Evolutionary conservation across 1,140 invertebrate species (phyloP).

Genomic region (Ooceraea biroi): DNA sequence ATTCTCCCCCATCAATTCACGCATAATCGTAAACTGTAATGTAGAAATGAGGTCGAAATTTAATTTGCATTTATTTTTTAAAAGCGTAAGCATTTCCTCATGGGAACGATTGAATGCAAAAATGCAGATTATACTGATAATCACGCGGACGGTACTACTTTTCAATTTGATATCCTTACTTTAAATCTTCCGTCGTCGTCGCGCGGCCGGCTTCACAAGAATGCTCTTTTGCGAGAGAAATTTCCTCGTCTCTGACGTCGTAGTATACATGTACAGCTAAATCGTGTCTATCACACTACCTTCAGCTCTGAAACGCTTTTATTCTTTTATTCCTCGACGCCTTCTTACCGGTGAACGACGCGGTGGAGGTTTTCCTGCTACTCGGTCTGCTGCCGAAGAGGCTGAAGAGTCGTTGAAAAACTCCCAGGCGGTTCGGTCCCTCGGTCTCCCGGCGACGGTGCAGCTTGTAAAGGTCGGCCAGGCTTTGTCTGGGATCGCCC

Average conservation of each 20-base stretch:
- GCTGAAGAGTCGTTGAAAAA: slow-evolving; percentile 84
- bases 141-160: too few relatives aligned
- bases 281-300: slow-evolving; percentile 25
- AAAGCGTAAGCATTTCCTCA: not conserved
- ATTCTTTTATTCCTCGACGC: slow-evolving; percentile 24
- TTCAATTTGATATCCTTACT: slow-evolving; percentile 18
- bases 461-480: slow-evolving; percentile 84
- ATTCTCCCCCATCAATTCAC: not conserved
- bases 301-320: slow-evolving; percentile 1
- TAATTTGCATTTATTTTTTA: slow-evolving; percentile 28
- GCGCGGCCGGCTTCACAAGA: slow-evolving; percentile 21
- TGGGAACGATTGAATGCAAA: not conserved
- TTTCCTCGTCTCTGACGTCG: slow-evolving; percentile 19
- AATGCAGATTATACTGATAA: not conserved
- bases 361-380: slow-evolving; percentile 89
- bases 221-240: slow-evolving; percentile 22
- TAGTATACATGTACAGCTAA: slow-evolving; percentile 2
- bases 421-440: slow-evolving; percentile 82
- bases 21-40: not conserved
- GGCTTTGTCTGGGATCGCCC: slow-evolving; percentile 79
- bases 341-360: slow-evolving; percentile 87
- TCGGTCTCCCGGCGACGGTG: slow-evolving; percentile 82
- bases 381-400: slow-evolving; percentile 88
- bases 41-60: not conserved
- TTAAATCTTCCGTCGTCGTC: not conserved